Base-by-base conservation (phyloP, 1,140 invertebrate species). In the Atta texana region DNA sequence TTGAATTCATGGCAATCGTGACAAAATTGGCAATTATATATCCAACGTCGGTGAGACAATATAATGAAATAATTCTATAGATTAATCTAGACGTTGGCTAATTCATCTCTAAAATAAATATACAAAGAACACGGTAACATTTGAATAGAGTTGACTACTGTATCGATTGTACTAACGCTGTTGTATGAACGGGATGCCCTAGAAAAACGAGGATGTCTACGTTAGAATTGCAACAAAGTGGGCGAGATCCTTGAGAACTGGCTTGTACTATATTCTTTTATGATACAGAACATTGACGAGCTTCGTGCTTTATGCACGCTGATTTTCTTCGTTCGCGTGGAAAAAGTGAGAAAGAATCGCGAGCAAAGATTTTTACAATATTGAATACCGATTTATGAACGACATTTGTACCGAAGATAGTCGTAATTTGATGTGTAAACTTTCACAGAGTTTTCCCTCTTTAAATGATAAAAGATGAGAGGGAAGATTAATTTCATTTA, bases 151-250 rank as follows among this genome's bases (percentile, higher is more conserved):
- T 21, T 18, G 31, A 16, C 66, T 71, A n/a, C 59, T 81, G 72
- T 86, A 89, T 89, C 87, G 87, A 89, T 89, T 89, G 44, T 82
- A 76, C 57, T 55, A 89, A 68, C 63, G 74, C 78, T 64, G 72
- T 86, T 89, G 57, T 39, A 86, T 64, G 51, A 85, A 59, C 10
- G 69, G 31, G 74, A 64, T 64, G 75, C 28, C 28, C 69, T 82
- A 78, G 77, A 89, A 82, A 89, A 89, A 89, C 80, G 87, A 88
- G 84, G 53, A 89, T 84, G 55, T 86, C 87, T 34, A 81, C 74
- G 87, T 75, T 74, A 69, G 69, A 76, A 59, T 61, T 16, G 69
- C 75, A 55, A 68, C 44, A 44, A 59, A 51, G 59, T n/a, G 10
- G 44, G 24, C 18, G 28, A 72, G 16, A 57, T 21, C 31, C n/a